Percentiles rank a stretch among this genome's conserved stretches.
phyloP scores from a whole-genome alignment of 2,797 vertebrate genomes.

The Micropoecilia bifurca region DNA sequence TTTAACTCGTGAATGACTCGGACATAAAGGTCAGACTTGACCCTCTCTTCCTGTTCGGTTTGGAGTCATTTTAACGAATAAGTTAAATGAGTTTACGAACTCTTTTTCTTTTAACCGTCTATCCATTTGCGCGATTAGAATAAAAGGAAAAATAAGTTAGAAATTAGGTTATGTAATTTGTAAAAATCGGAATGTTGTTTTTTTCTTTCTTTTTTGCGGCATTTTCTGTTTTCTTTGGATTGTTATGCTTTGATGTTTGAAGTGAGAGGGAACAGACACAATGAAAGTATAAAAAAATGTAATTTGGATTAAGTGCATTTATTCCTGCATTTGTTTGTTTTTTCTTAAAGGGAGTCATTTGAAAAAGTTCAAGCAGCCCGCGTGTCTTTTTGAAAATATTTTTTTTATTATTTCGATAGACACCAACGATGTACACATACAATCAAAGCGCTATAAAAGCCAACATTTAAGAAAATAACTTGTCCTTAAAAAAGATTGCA shows the following conservation, averaged over 20 bases:
- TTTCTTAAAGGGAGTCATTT: background rate
- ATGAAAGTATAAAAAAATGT: background rate
- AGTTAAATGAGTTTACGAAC: background rate
- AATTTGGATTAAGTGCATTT: background rate
- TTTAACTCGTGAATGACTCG: background rate
- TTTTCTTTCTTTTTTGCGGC: rapidly evolving
- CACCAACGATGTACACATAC: conserved; percentile 97
- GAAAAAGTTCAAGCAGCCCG: conserved; percentile 28
- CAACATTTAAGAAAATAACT: conserved; percentile 99
- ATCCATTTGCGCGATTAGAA: background rate
- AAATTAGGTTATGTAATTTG: background rate
- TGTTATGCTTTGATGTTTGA: too few species aligned
- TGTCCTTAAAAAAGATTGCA: conserved; percentile 99
- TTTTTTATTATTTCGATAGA: conserved; percentile 86
- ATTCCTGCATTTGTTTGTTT: background rate
- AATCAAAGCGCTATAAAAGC: conserved; percentile 99
- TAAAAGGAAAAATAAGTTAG: background rate
- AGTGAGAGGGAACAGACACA: background rate
- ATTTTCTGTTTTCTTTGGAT: background rate
- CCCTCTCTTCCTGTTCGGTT: background rate
- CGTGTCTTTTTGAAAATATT: conserved; percentile 97
- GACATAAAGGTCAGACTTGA: background rate
- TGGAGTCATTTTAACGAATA: background rate
- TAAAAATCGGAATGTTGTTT: too few species aligned
- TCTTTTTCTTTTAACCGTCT: background rate